A percentile compares a stretch with the other conserved stretches of the same genome.
Evolutionary conservation across 2,888 invertebrate species (phyloP).

Genomic region (Sminthurides aquaticus): DNA sequence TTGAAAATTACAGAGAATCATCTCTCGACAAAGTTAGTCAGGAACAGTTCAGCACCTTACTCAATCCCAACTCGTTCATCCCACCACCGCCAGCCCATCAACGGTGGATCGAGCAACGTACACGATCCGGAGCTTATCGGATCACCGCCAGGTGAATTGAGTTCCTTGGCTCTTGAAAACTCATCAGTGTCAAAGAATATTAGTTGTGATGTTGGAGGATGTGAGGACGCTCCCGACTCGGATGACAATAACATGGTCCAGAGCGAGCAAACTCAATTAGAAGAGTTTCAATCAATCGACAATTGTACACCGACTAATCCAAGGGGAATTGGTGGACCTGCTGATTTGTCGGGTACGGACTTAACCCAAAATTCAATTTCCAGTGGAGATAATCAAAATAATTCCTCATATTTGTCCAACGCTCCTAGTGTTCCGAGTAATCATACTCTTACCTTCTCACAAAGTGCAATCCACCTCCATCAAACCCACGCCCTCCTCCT

Average conservation of each 20-base stretch:
- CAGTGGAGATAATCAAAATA: constrained; percentile 19
- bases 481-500: too few species aligned
- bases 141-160: neutral
- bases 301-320: constrained; percentile 7
- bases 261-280: neutral
- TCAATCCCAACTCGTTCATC: constrained; percentile 16
- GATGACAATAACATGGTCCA: neutral
- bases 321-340: neutral
- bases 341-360: neutral
- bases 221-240: neutral
- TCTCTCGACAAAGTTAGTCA: constrained; percentile 35
- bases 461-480: neutral
- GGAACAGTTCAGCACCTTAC: constrained; percentile 38
- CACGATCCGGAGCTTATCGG: neutral
- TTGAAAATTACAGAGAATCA: constrained; percentile 42
- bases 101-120: neutral
- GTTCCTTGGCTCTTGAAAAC: neutral
- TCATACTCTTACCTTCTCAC: neutral
- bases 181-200: neutral
- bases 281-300: neutral
- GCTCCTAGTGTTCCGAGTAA: neutral
- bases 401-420: neutral
- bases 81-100: too few species aligned
- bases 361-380: neutral
- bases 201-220: neutral